Conservation (phyloP, 2,113 vertebrate species). For the Gobius niger region DNA sequence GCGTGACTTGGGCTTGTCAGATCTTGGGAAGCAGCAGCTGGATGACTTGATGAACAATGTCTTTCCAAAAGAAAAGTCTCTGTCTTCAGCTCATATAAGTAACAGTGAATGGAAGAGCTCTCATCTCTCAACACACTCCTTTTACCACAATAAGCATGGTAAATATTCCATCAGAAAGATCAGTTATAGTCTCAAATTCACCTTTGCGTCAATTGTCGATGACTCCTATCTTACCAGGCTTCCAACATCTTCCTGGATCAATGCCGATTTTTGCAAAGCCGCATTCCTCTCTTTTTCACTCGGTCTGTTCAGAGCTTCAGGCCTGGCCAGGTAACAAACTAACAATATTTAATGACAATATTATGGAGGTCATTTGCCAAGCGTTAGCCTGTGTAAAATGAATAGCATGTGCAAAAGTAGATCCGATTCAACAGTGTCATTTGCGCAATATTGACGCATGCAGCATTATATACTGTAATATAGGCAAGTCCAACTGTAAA, state of each 20-base stretch:
- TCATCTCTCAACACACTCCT: conserved; percentile 86
- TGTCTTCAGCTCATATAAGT: conserved; percentile 9
- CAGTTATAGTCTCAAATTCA: background rate
- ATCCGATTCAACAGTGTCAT: too few relatives aligned
- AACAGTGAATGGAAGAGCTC: conserved; percentile 84
- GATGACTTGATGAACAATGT: conserved; percentile 79
- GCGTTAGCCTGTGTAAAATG: too few relatives aligned
- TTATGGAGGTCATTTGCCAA: too few relatives aligned
- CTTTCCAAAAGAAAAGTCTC: conserved; percentile 76
- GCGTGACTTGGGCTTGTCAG: conserved; percentile 87
- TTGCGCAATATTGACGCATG: too few relatives aligned
- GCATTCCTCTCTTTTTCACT: conserved; percentile 78
- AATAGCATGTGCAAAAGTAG: too few relatives aligned
- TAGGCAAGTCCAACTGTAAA: too few relatives aligned
- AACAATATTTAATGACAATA: background rate
- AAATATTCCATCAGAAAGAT: conserved; percentile 16
- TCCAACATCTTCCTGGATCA: conserved; percentile 69
- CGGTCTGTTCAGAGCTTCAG: conserved; percentile 78
- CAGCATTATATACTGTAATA: too few relatives aligned
- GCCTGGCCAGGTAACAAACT: conserved; percentile 82
- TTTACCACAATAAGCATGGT: conserved; percentile 97
- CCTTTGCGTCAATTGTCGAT: background rate
- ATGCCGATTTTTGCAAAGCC: conserved; percentile 77
- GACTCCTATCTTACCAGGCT: conserved; percentile 73
- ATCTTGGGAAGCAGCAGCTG: conserved; percentile 83